Evolutionary conservation across 2,797 vertebrate species (phyloP), one percentile per base, ranked within the genome.

Genomic region (Argyrosomus regius): DNA sequence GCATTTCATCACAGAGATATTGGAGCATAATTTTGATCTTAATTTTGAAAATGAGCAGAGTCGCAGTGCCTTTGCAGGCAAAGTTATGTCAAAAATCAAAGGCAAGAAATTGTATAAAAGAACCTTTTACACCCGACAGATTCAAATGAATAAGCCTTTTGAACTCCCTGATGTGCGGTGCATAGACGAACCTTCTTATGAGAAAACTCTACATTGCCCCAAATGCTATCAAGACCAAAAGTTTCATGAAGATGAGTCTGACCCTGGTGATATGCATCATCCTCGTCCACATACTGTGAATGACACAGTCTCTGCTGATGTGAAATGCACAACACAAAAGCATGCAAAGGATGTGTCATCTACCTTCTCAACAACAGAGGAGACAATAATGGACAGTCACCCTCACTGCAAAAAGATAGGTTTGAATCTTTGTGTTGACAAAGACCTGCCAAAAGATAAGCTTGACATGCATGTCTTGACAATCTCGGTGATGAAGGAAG

Each of bases 11-110:
- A 76, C 75, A 14, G 82, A 85, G 16, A 67, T 85, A 53, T 41
- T 88, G 31, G 77, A 83, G 56, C 78, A 76, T 45, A 88, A 88
- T 57, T 81, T 88, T 5, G 1, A 64, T 68, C 75, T 88, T 10
- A 3, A 70, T 56, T 74, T 88, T 3, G 54, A 77, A 1, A 74
- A 54, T 61, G 67, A 85, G 41, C 57, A 64, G 35, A 5, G 10
- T 35, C 53, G 49, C 16, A 26, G 1, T 52, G 35, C 9, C 26
- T 88, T 79, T 24, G 35, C 60, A n/a, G 6, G 60, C 3, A 3
- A 71, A 28, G 28, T 18, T 1, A 3, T 18, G 1, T 5, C 1
- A 2, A 68, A 62, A 65, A 5, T 76, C n/a, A 22, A 0, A 22
- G 2, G 0, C 1, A 4, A 12, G 5, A 74, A 11, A 6, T 50